Percentiles rank a stretch among this genome's conserved stretches.
Evolutionary conservation across 2,113 vertebrate species (phyloP).

Genomic region (Romanogobio albipinnatus): DNA sequence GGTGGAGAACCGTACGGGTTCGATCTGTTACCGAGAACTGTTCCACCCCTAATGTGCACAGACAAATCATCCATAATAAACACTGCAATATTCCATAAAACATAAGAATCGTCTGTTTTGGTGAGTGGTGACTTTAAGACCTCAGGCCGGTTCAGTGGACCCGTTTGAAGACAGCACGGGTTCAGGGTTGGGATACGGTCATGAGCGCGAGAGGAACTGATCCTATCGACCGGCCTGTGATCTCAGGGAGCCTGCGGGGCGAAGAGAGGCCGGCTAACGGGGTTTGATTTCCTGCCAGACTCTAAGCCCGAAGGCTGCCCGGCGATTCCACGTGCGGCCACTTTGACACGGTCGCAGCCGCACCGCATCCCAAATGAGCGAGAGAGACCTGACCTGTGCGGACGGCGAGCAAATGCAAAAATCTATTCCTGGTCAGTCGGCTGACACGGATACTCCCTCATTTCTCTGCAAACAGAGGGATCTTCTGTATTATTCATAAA

Average conservation of each 20-base stretch:
- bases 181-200: slow-evolving; percentile 25
- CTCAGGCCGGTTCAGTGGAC: background rate
- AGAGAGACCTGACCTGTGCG: background rate
- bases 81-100: too few species aligned
- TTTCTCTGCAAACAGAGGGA: slow-evolving; percentile 28
- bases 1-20: too few species aligned
- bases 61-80: too few species aligned
- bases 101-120: too few species aligned
- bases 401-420: slow-evolving; percentile 10
- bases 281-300: slow-evolving; percentile 56
- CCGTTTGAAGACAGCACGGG: background rate
- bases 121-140: too few species aligned
- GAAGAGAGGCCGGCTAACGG: background rate
- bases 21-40: too few species aligned
- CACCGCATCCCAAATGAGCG: slow-evolving; percentile 24
- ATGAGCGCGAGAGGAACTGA: slow-evolving; percentile 37
- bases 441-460: slow-evolving; percentile 30
- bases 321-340: background rate
- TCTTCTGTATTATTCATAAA: slow-evolving; percentile 46
- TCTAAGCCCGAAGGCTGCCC: slow-evolving; percentile 24
- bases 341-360: background rate
- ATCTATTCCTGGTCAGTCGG: slow-evolving; percentile 28
- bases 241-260: slow-evolving; percentile 37
- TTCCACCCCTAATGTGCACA: too few species aligned
- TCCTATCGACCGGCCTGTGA: slow-evolving; percentile 54